phyloP scores from a whole-genome alignment of 2,888 invertebrate genomes.

The Pterostichus madidus region DNA sequence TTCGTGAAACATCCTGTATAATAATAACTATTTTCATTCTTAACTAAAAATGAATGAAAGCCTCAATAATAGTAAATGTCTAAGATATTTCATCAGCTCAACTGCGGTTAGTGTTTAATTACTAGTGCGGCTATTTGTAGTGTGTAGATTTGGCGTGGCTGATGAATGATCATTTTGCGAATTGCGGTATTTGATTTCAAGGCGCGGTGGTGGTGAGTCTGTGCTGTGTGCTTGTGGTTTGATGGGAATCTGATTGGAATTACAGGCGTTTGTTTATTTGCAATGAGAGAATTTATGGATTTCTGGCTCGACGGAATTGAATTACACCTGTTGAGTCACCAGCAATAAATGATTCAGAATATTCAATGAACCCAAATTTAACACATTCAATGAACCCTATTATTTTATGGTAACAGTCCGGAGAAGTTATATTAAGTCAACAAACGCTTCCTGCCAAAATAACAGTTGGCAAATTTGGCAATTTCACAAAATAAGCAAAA shows the following conservation, averaged over 20 bases:
- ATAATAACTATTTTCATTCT: too few relatives aligned
- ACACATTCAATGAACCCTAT: not conserved
- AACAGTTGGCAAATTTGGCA: too few relatives aligned
- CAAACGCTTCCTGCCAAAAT: too few relatives aligned
- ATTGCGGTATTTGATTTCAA: conserved; percentile 30
- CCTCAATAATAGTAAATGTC: not conserved
- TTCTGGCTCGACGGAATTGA: not conserved
- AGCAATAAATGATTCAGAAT: not conserved
- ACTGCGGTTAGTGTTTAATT: not conserved
- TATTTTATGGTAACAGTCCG: too few relatives aligned
- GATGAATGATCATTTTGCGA: conserved; percentile 11
- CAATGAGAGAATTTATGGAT: conserved; percentile 24
- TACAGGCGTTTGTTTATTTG: conserved; percentile 20
- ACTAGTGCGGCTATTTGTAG: not conserved
- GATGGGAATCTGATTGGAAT: conserved; percentile 31
- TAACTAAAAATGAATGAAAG: too few relatives aligned
- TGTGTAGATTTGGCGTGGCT: not conserved
- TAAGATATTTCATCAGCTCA: not conserved
- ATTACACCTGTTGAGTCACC: conserved; percentile 32
- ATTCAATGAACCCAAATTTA: not conserved
- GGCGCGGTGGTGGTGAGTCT: conserved; percentile 26
- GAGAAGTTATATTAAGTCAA: too few relatives aligned
- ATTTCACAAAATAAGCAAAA: too few relatives aligned
- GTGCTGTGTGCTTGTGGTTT: conserved; percentile 21
- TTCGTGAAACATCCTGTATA: too few relatives aligned